Conservation (phyloP, 2,888 invertebrate genomes). For the Epirrhoe alternata region DNA sequence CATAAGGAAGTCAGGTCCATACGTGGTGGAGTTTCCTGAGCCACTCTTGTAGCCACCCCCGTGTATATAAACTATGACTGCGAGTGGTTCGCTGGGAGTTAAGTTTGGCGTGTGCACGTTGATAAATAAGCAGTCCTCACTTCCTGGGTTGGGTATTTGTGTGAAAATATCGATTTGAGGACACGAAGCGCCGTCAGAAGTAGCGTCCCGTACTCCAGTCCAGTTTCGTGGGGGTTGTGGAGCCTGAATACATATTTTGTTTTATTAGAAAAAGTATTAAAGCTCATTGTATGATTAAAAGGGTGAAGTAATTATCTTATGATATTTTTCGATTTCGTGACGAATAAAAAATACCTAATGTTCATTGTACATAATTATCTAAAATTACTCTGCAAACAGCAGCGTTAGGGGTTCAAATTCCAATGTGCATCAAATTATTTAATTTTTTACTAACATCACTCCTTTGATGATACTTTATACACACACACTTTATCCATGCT, state of each 20-base stretch:
- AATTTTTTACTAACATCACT: too few species aligned
- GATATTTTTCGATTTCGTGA: too few species aligned
- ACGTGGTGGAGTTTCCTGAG: constrained; percentile 60
- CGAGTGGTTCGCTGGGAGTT: constrained; percentile 38
- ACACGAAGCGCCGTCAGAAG: constrained; percentile 58
- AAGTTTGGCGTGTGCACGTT: constrained; percentile 61
- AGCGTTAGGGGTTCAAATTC: too few species aligned
- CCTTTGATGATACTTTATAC: too few species aligned
- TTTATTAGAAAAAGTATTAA: background rate
- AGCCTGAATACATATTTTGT: too few species aligned
- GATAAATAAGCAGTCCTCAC: constrained; percentile 62
- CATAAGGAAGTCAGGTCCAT: constrained; percentile 83
- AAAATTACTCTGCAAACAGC: too few species aligned
- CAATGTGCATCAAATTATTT: too few species aligned
- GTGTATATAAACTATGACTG: constrained; percentile 64
- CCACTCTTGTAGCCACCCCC: constrained; percentile 57
- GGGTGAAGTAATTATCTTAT: too few species aligned
- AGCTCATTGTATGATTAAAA: too few species aligned
- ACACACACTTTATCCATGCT: too few species aligned
- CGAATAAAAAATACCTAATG: too few species aligned
- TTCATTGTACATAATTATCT: too few species aligned
- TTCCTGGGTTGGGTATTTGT: constrained; percentile 41
- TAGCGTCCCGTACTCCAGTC: constrained; percentile 61
- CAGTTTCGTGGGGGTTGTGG: constrained; percentile 59
- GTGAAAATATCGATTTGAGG: constrained; percentile 47